Conservation (phyloP, 2,888 invertebrate species). For the Tineola bisselliella region DNA sequence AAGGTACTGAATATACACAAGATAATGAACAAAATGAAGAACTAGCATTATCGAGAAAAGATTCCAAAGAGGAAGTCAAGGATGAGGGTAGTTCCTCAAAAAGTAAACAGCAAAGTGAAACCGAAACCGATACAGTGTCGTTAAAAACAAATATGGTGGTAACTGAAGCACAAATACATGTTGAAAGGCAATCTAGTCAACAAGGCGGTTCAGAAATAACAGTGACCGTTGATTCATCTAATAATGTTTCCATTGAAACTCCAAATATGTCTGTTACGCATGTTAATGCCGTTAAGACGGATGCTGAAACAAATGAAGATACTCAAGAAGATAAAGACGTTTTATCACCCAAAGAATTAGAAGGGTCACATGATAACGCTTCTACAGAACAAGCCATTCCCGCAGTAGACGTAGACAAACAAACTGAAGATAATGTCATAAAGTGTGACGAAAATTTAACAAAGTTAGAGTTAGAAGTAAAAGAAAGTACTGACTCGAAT, state of each 20-base stretch:
- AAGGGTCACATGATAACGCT: neutral
- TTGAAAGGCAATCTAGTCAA: slow-evolving; percentile 52
- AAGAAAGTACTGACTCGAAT: slow-evolving; percentile 4
- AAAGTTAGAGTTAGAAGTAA: neutral
- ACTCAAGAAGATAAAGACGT: slow-evolving; percentile 16
- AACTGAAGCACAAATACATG: slow-evolving; percentile 64
- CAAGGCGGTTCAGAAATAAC: slow-evolving; percentile 55
- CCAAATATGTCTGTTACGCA: slow-evolving; percentile 46
- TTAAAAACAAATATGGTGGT: slow-evolving; percentile 60
- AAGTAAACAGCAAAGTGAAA: slow-evolving; percentile 49
- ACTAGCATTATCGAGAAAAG: slow-evolving; percentile 24
- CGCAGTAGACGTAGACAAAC: neutral
- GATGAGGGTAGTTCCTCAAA: slow-evolving; percentile 28
- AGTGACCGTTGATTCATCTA: slow-evolving; percentile 50
- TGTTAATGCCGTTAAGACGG: slow-evolving; percentile 28
- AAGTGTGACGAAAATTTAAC: slow-evolving; percentile 15
- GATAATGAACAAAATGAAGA: slow-evolving; percentile 27
- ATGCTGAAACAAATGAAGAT: slow-evolving; percentile 12
- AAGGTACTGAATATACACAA: slow-evolving; percentile 34
- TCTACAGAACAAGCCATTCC: neutral
- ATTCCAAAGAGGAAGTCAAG: slow-evolving; percentile 21
- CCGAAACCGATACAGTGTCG: slow-evolving; percentile 57
- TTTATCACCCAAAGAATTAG: slow-evolving; percentile 18
- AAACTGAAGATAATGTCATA: neutral
- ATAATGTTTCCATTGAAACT: slow-evolving; percentile 56